Percentiles rank a stretch among this genome's conserved stretches.
phyloP scores from a whole-genome alignment of 2,113 vertebrate genomes.

The Synodontis membranacea region DNA sequence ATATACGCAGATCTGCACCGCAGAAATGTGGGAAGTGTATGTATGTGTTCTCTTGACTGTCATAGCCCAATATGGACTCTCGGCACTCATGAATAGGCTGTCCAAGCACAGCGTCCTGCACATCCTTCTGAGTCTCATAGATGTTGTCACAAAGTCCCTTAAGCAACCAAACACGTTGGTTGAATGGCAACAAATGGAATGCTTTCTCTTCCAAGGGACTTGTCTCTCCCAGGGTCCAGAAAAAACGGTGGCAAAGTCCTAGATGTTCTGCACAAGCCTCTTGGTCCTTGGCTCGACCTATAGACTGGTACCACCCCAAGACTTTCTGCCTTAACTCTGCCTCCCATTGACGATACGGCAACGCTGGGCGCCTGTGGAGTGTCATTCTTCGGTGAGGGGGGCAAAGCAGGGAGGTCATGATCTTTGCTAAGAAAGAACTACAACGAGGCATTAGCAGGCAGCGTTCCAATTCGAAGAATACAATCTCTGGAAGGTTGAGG shows the following conservation, averaged over 20 bases:
- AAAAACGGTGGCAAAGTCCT: slow-evolving; percentile 90
- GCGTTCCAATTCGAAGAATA: slow-evolving; percentile 95
- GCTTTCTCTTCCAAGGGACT: slow-evolving; percentile 86
- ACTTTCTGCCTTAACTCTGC: slow-evolving; percentile 87
- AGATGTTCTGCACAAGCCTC: slow-evolving; percentile 83
- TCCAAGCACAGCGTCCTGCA: slow-evolving; percentile 90
- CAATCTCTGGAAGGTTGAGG: slow-evolving; percentile 93
- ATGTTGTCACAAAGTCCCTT: slow-evolving; percentile 95
- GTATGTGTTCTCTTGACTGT: slow-evolving; percentile 88
- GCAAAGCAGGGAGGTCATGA: slow-evolving; percentile 94
- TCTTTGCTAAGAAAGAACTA: slow-evolving; percentile 89
- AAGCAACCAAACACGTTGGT: slow-evolving; percentile 91
- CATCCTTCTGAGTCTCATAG: slow-evolving; percentile 93
- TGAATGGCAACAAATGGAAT: slow-evolving; percentile 89
- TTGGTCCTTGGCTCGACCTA: slow-evolving; percentile 82
- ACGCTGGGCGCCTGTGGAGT: slow-evolving; percentile 83
- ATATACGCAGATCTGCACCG: slow-evolving; percentile 93
- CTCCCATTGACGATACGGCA: slow-evolving; percentile 92
- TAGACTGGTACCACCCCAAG: slow-evolving; percentile 84
- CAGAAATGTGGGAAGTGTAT: slow-evolving; percentile 99
- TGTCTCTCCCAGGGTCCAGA: slow-evolving; percentile 83
- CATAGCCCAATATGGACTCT: slow-evolving; percentile 97
- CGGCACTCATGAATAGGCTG: slow-evolving; percentile 98
- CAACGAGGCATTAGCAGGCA: slow-evolving; percentile 96
- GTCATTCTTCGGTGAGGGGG: slow-evolving; percentile 84